Evolutionary conservation across 2,888 invertebrate genomes (phyloP), one percentile per base, ranked within the genome.

Genomic region (Parnassius glacialis): DNA sequence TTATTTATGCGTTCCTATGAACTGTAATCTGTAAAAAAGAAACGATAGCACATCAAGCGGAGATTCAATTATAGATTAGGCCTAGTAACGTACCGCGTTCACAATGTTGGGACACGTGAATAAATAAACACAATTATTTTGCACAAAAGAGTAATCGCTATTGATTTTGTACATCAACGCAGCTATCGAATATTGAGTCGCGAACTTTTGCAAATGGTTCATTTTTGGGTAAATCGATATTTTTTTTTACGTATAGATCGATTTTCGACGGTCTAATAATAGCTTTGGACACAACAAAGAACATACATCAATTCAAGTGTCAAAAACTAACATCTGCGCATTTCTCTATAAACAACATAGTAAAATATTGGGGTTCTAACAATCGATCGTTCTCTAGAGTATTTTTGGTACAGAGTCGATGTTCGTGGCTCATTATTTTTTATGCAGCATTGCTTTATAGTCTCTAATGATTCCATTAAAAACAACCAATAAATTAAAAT

Each of bases 241-340:
- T 89, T 87, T 87, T 87, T 80, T 87, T n/a, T n/a, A n/a, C 79
- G 68, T 67, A 67, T 65, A 69, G 67, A 81, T 81, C 79, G 83
- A 83, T 90, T 89, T 83, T 79, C 80, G 73, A 78, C 71, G 77
- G 74, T 76, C 78, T 82, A 88, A 90, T 89, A 86, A 85, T 82
- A 78, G 81, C 68, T 67, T 68, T 68, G 70, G 73, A 75, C 72
- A 71, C 70, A 90, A 90, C 89, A 90, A 91, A 79, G 78, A 84
- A 80, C 79, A 83, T 87, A 89, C 90, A 91, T 91, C 90, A 90
- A 91, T 89, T 87, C 82, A 72, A 88, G 90, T 90, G 91, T 91
- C 91, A 91, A 90, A 91, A 90, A 90, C 90, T 90, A 90, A 89
- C 91, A 91, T 91, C 91, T 91, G 90, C 90, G 86, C 87, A 79